Percentiles rank a stretch among this genome's conserved stretches.
These are phyloP conservation scores for Orycteropus afer DNA, from an alignment of 2,113 vertebrate genomes.

Conservation along the genomic window DNA sequence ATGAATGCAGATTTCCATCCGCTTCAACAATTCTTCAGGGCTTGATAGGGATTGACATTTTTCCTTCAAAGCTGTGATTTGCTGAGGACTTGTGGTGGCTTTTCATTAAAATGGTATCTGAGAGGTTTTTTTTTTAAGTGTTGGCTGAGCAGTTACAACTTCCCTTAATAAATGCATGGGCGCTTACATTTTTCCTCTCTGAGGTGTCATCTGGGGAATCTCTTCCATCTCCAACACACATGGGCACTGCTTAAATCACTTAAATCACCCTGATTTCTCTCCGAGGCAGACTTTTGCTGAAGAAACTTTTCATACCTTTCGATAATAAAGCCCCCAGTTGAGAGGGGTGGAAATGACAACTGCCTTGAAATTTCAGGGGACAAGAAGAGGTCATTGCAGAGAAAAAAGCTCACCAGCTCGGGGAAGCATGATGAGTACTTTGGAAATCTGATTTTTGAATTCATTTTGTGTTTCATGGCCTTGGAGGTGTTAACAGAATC, in stretches of 20 bases:
- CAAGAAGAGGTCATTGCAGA: slow-evolving; percentile 67
- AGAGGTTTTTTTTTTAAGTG: slow-evolving; percentile 49
- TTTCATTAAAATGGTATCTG: slow-evolving; percentile 87
- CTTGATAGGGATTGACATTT: slow-evolving; percentile 85
- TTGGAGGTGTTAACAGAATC: slow-evolving; percentile 41
- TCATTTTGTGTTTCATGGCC: slow-evolving; percentile 28
- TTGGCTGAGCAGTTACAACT: slow-evolving; percentile 80
- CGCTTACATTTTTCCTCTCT: slow-evolving; percentile 80
- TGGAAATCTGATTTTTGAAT: slow-evolving; percentile 73
- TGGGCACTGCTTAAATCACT: slow-evolving; percentile 84
- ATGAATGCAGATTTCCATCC: slow-evolving; percentile 85
- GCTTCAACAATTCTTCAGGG: slow-evolving; percentile 81
- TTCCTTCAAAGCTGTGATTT: slow-evolving; percentile 85
- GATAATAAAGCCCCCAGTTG: slow-evolving; percentile 83
- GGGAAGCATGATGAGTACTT: slow-evolving; percentile 52
- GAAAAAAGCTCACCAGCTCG: slow-evolving; percentile 65
- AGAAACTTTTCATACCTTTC: slow-evolving; percentile 84
- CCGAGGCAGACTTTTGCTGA: slow-evolving; percentile 76
- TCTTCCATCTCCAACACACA: slow-evolving; percentile 77
- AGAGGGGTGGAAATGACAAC: slow-evolving; percentile 79
- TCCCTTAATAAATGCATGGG: slow-evolving; percentile 83
- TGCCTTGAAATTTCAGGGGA: slow-evolving; percentile 79
- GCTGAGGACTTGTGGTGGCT: slow-evolving; percentile 82
- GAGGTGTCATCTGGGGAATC: slow-evolving; percentile 81
- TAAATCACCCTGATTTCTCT: slow-evolving; percentile 86